phyloP scores from a whole-genome alignment of 2,888 invertebrate genomes.

The Protophormia terraenovae region DNA sequence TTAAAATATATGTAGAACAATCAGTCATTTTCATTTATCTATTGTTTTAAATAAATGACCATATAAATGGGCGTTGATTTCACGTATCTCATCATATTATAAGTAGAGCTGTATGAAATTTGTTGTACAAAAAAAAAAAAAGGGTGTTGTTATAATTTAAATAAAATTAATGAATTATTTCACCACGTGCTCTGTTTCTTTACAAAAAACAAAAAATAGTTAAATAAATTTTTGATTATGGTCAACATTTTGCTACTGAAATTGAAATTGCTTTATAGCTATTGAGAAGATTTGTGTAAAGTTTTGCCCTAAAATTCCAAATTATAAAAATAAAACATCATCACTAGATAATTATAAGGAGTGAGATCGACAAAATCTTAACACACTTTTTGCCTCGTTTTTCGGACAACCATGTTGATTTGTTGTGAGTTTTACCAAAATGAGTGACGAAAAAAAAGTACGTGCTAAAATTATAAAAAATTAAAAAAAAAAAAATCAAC shows the following conservation, averaged over 20 bases:
- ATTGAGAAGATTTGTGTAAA: too few species aligned
- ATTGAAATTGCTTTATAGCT: too few species aligned
- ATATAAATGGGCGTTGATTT: conserved; percentile 23
- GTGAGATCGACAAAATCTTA: too few species aligned
- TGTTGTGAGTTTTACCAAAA: too few species aligned
- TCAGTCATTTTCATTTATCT: background rate
- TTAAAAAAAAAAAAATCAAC: too few species aligned
- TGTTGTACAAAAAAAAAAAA: background rate
- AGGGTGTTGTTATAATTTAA: background rate
- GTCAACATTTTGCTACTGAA: background rate
- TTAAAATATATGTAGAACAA: background rate
- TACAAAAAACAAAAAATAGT: background rate
- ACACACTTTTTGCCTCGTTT: too few species aligned
- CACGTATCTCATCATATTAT: background rate
- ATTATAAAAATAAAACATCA: too few species aligned
- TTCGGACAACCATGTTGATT: too few species aligned
- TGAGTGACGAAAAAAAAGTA: too few species aligned
- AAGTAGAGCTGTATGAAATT: background rate
- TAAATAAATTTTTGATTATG: background rate
- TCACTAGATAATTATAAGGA: too few species aligned
- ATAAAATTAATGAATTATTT: background rate
- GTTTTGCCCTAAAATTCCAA: too few species aligned
- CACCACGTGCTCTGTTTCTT: background rate
- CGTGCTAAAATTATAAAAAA: too few species aligned
- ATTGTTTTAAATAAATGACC: conserved; percentile 26